These are phyloP conservation scores for Drosophila carrolli DNA, from an alignment of 1,140 invertebrate genomes.

Conservation along the genomic window DNA sequence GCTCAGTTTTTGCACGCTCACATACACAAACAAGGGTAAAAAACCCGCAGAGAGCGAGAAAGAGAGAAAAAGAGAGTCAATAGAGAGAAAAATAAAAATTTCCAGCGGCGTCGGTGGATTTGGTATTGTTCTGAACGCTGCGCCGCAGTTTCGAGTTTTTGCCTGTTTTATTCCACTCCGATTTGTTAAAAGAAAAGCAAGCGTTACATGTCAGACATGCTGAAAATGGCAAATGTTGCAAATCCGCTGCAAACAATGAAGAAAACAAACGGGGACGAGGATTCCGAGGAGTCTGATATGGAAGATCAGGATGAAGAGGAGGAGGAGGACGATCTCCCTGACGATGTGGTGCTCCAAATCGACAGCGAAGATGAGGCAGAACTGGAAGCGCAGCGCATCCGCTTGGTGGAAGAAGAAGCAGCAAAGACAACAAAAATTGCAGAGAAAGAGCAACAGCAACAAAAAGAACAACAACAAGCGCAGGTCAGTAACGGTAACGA, in stretches of 20 bases:
- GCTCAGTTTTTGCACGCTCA: constrained; percentile 34
- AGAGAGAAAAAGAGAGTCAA: constrained; percentile 18
- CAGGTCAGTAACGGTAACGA: constrained; percentile 78
- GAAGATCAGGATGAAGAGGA: constrained; percentile 67
- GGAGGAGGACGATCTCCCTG: constrained; percentile 56
- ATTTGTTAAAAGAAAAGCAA: constrained; percentile 50
- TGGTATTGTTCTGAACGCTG: constrained; percentile 61
- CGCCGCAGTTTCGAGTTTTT: constrained; percentile 46
- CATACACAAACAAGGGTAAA: constrained; percentile 56
- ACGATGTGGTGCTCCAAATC: constrained; percentile 69
- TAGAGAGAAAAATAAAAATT: neutral
- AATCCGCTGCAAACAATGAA: constrained; percentile 56
- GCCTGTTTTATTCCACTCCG: constrained; percentile 46
- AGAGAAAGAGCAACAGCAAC: constrained; percentile 4
- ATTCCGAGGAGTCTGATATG: constrained; percentile 72
- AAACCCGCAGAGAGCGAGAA: constrained; percentile 26
- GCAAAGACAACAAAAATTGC: constrained; percentile 35
- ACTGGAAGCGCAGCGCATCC: constrained; percentile 77
- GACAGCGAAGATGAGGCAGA: constrained; percentile 82
- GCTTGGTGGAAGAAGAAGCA: constrained; percentile 63
- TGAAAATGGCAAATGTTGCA: constrained; percentile 72
- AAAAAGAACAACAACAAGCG: constrained; percentile 25
- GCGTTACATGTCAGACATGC: constrained; percentile 27
- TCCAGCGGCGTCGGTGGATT: constrained; percentile 79
- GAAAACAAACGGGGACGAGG: constrained; percentile 61